These are phyloP conservation scores for Tonatia bakeri DNA, from an alignment of 2,113 vertebrate genomes.

Conservation along the genomic window DNA sequence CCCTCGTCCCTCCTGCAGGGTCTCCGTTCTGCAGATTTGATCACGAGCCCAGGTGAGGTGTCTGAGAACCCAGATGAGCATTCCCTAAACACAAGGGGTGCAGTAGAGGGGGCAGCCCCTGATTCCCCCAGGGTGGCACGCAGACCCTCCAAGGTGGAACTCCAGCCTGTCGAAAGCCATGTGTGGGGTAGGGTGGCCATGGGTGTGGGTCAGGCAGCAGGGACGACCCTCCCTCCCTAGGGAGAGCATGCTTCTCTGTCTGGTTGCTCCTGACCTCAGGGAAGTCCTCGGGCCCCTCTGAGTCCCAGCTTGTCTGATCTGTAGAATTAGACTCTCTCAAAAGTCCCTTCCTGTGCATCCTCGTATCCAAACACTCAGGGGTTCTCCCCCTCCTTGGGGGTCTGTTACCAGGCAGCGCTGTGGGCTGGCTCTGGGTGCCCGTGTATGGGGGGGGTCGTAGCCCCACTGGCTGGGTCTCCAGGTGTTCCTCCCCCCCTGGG, in stretches of 20 bases:
- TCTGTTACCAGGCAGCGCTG: background rate
- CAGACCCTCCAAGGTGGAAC: background rate
- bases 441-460: too few species aligned
- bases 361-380: background rate
- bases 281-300: background rate
- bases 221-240: background rate
- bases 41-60: background rate
- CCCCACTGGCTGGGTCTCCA: background rate
- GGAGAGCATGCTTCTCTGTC: accelerated
- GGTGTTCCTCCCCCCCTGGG: background rate
- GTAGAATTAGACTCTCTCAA: background rate
- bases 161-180: background rate
- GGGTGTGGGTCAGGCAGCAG: accelerated
- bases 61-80: accelerated
- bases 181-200: background rate
- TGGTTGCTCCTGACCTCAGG: background rate
- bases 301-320: background rate
- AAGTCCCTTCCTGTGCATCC: background rate
- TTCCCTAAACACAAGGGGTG: accelerated
- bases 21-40: background rate
- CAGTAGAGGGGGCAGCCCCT: background rate
- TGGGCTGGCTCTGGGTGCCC: background rate
- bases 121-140: accelerated
- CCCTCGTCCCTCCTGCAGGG: background rate
- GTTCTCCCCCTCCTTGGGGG: too few species aligned